A percentile compares a stretch with the other conserved stretches of the same genome.
Evolutionary conservation across 2,113 vertebrate genomes (phyloP).

Genomic region (Mola mola): DNA sequence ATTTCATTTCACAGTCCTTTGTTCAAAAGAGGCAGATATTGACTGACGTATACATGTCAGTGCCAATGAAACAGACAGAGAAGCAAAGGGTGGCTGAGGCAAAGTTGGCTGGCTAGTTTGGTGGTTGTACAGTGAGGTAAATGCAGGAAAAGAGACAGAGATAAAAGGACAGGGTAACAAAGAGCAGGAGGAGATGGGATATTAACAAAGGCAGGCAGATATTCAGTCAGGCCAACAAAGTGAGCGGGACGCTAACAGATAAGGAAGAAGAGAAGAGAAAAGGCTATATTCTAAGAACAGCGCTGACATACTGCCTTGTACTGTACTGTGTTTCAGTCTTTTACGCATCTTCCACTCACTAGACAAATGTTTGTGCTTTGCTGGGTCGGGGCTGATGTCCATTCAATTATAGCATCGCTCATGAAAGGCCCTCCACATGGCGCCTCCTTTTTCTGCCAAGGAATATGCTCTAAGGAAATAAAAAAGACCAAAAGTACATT

Average conservation of each 20-base stretch:
- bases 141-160: conserved; percentile 18
- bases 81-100: conserved; percentile 39
- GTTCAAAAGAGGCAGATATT: conserved; percentile 41
- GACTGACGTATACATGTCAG: conserved; percentile 8
- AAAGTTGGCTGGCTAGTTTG: conserved; percentile 44
- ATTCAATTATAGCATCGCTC: conserved; percentile 61
- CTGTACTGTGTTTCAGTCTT: conserved; percentile 73
- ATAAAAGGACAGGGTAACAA: conserved; percentile 31
- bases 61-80: conserved; percentile 26
- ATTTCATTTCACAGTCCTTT: conserved; percentile 44
- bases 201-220: conserved; percentile 43
- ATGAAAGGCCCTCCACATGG: conserved; percentile 58
- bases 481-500: conserved; percentile 56
- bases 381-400: conserved; percentile 83
- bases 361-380: conserved; percentile 92
- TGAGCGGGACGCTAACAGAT: conserved; percentile 45
- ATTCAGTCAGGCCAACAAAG: conserved; percentile 46
- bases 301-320: conserved; percentile 49
- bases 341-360: conserved; percentile 49
- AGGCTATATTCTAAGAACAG: conserved; percentile 40
- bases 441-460: conserved; percentile 68
- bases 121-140: conserved; percentile 43
- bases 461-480: conserved; percentile 62
- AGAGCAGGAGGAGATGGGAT: conserved; percentile 31
- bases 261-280: conserved; percentile 36